Base-by-base conservation (phyloP, 2,113 vertebrate species). In the rabbit (Oryctolagus cuniculus) region DNA sequence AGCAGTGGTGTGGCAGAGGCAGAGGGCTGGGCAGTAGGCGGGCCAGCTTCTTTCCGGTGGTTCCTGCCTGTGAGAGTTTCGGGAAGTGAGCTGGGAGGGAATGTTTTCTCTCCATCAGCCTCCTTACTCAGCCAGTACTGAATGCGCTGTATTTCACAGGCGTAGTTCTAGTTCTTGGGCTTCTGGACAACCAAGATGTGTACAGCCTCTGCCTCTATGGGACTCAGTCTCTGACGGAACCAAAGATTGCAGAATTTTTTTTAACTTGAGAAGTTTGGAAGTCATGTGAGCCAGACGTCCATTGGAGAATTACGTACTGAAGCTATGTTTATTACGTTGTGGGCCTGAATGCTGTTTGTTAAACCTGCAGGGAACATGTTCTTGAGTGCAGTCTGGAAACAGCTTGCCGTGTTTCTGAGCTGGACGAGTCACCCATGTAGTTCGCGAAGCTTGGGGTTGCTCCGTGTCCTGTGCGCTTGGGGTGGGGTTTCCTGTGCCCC, bases 91-190 rank as follows among this genome's bases (percentile, higher is more conserved):
- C 66, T 19, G 17, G 38, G 67, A 12, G 22, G 51, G 64, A 5
- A 0, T 25, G 58, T 83, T 49, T 53, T 74, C n/a, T 74, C 79
- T 44, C 13, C 55, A 58, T 55, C 9, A 16, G n/a, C 24, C 25
- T 38, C 0, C 53, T 49, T 63, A 13, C n/a, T 72, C 10, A 38
- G 16, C 6, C 0, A 6, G 2, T 31, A 6, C 67, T n/a, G 27
- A 61, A 25, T 12, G 10, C 4, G 1, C n/a, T 36, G 67, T 31
- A 25, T 55, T 24, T 58, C 53, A 17, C 1, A 12, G 51, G 15
- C 29, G 0, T 85, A 5, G 29, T 77, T 77, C 55, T 66, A 29
- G 44, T 55, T 85, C 27, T 44, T 22, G 13, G 55, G 55, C 36
- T 25, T 21, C 25, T 21, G 44, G 89, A 75, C 12, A 49, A 53